Evolutionary conservation across 2,113 vertebrate genomes (phyloP), one percentile per base, ranked within the genome.

Genomic region (Deroptyus accipitrinus): DNA sequence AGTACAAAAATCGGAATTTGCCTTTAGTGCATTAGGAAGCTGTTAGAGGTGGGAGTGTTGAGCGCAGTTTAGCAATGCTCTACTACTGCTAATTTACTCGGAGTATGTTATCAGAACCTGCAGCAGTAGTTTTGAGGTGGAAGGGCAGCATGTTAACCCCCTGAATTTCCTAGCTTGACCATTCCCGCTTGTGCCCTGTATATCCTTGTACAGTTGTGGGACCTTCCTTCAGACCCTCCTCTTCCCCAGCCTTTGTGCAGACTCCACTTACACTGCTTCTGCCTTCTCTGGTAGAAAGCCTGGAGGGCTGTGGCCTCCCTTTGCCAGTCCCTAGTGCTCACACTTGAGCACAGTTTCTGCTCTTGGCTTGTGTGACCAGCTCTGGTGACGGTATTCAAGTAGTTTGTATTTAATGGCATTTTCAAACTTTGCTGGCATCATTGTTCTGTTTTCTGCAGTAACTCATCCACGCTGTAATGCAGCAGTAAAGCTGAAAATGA

Each of bases 1-100:
- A 66, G 75, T 46, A 90, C 90, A 92, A 55, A 96, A 93, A 83
- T 87, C 62, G 41, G 85, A 90, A 67, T 79, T 94, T 90, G 74
- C 42, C 52, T 68, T 49, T 11, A 51, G 66, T 83, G 63, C 4
- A 0, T 23, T 59, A 81, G 90, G 57, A 87, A 93, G 35, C 92
- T 68, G 57, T 22, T 85, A 39, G 87, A 82, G 51, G 61, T 59
- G 74, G 81, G 62, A 92, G 70, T 7, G 35, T 46, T 48, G 52
- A 42, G 62, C 9, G 6, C 42, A 35, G 42, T 28, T 89, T 27
- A 78, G 52, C 37, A 42, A 1, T 28, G 44, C 41, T 68, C 28
- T 42, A 7, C 48, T 75, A 7, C 35, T 67, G 48, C n/a, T 67
- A 0, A 44, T 81, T 51, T 54, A 44, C 30, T 28, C 28, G 27